phyloP scores from a whole-genome alignment of 2,888 invertebrate species.

The Argyresthia goedartella region DNA sequence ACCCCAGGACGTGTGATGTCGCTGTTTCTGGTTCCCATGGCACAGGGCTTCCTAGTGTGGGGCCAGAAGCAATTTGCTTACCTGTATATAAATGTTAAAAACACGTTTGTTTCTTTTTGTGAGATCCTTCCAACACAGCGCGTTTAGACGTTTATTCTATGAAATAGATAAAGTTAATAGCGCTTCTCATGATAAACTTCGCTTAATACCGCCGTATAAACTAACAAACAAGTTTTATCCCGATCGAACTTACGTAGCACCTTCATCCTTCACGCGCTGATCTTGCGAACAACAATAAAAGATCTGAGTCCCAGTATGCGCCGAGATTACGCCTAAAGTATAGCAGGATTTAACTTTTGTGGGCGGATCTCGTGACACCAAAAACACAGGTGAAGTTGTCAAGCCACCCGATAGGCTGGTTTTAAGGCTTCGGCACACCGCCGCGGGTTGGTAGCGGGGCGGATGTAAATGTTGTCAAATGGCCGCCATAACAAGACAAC shows the following conservation, averaged over 20 bases:
- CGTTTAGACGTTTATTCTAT: conserved; percentile 25
- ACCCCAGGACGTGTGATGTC: too few relatives aligned
- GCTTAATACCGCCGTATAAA: conserved; percentile 29
- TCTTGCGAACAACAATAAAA: conserved; percentile 51
- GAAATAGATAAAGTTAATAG: conserved; percentile 8
- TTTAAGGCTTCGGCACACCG: too few relatives aligned
- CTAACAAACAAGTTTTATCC: conserved; percentile 65
- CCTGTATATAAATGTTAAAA: too few relatives aligned
- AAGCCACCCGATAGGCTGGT: neutral
- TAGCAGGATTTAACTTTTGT: conserved; percentile 6
- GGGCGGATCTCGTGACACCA: neutral
- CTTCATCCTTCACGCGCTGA: conserved; percentile 62
- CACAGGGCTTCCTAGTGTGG: too few relatives aligned
- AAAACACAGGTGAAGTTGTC: neutral
- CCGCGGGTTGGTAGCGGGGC: too few relatives aligned
- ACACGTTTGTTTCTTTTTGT: too few relatives aligned
- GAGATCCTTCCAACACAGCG: too few relatives aligned
- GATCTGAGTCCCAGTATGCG: conserved; percentile 13
- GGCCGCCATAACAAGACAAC: too few relatives aligned
- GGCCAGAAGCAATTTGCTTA: too few relatives aligned
- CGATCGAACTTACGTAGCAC: conserved; percentile 48
- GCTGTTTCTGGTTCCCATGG: too few relatives aligned
- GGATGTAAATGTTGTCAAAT: too few relatives aligned
- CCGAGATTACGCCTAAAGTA: conserved; percentile 27
- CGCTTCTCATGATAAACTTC: conserved; percentile 20